phyloP scores from a whole-genome alignment of 2,888 invertebrate genomes.

The Drosophila neutralis region DNA sequence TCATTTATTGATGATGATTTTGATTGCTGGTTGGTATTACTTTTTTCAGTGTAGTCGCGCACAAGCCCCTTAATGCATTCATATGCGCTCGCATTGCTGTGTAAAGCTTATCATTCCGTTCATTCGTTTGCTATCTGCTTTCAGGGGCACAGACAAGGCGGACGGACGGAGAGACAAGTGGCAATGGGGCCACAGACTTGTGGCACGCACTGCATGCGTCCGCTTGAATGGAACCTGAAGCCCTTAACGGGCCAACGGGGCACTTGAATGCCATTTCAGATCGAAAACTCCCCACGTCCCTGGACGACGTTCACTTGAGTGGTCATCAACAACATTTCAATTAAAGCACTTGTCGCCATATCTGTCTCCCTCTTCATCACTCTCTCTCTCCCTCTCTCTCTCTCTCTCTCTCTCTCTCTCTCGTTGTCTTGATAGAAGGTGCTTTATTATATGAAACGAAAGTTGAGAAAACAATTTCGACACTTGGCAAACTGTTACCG shows the following conservation, averaged over 20 bases:
- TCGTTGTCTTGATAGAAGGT: slow-evolving; percentile 28
- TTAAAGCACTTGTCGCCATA: slow-evolving; percentile 18
- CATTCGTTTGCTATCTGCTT: neutral
- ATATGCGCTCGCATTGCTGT: slow-evolving; percentile 38
- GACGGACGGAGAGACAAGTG: neutral
- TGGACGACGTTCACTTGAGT: slow-evolving; percentile 33
- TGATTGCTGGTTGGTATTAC: neutral
- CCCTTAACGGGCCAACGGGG: slow-evolving; percentile 49
- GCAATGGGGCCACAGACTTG: slow-evolving; percentile 7
- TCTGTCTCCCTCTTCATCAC: neutral
- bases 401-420: neutral
- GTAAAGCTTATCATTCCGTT: slow-evolving; percentile 47
- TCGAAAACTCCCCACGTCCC: slow-evolving; percentile 26
- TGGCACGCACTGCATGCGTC: slow-evolving; percentile 12
- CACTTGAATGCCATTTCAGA: slow-evolving; percentile 55
- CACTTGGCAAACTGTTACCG: slow-evolving; percentile 16
- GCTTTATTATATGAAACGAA: slow-evolving; percentile 50
- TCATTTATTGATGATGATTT: neutral
- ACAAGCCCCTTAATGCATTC: slow-evolving; percentile 56
- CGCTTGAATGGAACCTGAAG: slow-evolving; percentile 44
- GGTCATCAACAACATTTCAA: slow-evolving; percentile 45
- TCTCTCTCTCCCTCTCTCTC: neutral
- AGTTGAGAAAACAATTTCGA: slow-evolving; percentile 38
- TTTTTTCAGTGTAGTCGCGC: neutral
- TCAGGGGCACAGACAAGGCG: neutral